Evolutionary conservation across 2,113 vertebrate genomes (phyloP).

Genomic region (Corvus cornix): DNA sequence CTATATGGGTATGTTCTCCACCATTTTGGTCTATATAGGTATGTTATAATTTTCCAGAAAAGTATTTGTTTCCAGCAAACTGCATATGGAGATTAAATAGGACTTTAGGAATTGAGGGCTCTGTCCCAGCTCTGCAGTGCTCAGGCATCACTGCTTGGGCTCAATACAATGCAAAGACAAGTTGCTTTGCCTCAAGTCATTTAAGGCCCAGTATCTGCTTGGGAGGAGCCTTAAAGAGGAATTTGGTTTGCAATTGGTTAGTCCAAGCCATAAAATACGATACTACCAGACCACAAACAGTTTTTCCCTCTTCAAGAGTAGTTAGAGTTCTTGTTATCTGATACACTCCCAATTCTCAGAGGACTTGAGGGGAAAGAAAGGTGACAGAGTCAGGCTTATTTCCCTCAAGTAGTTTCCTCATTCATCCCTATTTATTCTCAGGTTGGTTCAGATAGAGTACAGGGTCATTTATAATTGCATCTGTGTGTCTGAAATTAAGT

Average conservation of each 20-base stretch:
- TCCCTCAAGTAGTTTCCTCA: not conserved
- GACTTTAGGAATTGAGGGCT: not conserved
- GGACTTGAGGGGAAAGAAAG: not conserved
- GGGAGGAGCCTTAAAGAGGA: not conserved
- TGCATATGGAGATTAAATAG: not conserved
- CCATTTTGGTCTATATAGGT: not conserved
- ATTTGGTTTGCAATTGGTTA: not conserved
- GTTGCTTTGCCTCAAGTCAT: not conserved
- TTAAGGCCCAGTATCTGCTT: not conserved
- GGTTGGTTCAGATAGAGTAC: not conserved
- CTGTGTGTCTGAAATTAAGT: not conserved
- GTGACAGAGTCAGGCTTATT: not conserved
- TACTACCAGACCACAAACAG: not conserved
- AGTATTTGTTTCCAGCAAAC: not conserved
- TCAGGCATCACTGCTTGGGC: not conserved
- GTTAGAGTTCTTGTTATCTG: not conserved
- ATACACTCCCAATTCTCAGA: not conserved
- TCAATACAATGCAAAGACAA: not conserved
- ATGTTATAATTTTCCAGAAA: not conserved
- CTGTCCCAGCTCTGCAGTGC: not conserved
- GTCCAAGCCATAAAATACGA: not conserved
- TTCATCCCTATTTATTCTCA: not conserved
- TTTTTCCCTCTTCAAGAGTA: not conserved
- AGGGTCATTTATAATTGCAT: slow-evolving; percentile 32
- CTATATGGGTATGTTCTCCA: not conserved